A percentile compares a stretch with the other conserved stretches of the same genome.
Evolutionary conservation across 2,888 invertebrate genomes (phyloP).

Genomic region (Leptopilina drosophilae): DNA sequence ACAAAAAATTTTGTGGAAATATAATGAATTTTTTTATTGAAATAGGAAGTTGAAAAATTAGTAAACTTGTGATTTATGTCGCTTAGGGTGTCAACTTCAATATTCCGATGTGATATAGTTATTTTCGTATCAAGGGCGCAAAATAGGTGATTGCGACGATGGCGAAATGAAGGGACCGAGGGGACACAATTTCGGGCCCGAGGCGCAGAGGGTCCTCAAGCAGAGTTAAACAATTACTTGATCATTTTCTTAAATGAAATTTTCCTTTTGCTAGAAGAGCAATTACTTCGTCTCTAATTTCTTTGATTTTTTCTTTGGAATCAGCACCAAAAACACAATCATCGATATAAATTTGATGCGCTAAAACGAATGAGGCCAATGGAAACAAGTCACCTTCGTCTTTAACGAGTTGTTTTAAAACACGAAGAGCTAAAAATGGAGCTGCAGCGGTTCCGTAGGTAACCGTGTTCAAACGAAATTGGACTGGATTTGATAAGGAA

Average conservation of each 20-base stretch:
- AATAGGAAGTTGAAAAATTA: too few species aligned
- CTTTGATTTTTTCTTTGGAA: not conserved
- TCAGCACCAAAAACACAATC: slow-evolving; percentile 38
- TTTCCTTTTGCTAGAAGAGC: not conserved
- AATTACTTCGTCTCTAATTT: not conserved
- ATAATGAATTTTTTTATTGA: too few species aligned
- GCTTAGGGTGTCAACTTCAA: too few species aligned
- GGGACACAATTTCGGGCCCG: too few species aligned
- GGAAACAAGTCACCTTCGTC: not conserved
- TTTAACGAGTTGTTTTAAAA: not conserved
- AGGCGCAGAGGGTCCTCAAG: too few species aligned
- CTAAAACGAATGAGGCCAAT: not conserved
- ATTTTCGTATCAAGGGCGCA: too few species aligned
- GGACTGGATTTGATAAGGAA: not conserved
- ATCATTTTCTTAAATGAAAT: slow-evolving; percentile 39
- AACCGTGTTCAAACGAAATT: not conserved
- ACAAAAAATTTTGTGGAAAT: too few species aligned
- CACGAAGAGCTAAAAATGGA: not conserved
- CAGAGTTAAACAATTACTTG: slow-evolving; percentile 5
- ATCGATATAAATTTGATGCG: slow-evolving; percentile 30
- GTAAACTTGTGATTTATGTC: too few species aligned
- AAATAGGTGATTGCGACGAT: too few species aligned
- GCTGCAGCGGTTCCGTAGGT: slow-evolving; percentile 1
- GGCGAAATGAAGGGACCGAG: too few species aligned
- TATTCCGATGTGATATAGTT: too few species aligned